phyloP scores from a whole-genome alignment of 2,797 vertebrate species.

The Takifugu rubripes region DNA sequence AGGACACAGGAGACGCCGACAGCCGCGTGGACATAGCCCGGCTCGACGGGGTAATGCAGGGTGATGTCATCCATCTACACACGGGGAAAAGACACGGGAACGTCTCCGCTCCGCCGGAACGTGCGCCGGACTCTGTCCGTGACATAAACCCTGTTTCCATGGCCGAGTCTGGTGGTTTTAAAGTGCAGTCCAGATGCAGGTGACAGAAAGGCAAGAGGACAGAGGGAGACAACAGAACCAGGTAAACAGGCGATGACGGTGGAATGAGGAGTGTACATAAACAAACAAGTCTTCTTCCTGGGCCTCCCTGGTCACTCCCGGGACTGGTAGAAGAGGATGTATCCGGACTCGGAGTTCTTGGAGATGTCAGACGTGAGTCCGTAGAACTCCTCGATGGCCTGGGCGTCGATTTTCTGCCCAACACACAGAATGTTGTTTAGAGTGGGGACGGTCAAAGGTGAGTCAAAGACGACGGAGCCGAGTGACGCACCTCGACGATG shows the following conservation, averaged over 20 bases:
- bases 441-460: constrained; percentile 3
- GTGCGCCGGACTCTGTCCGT: constrained; percentile 18
- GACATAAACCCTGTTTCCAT: no score
- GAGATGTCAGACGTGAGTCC: constrained; percentile 99
- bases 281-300: constrained; percentile 18
- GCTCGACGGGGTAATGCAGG: constrained; percentile 15
- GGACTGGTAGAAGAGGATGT: constrained; percentile 99
- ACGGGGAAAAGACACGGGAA: constrained; percentile 36
- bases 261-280: constrained; percentile 7
- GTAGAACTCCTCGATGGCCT: constrained; percentile 99
- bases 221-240: constrained; percentile 34
- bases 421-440: constrained; percentile 14
- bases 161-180: constrained; percentile 57
- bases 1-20: constrained; percentile 18
- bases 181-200: constrained; percentile 82
- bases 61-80: constrained; percentile 27
- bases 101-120: constrained; percentile 30
- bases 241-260: constrained; percentile 32
- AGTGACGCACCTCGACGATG: constrained; percentile 91
- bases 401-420: constrained; percentile 97
- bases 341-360: constrained; percentile 99
- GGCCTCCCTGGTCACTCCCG: constrained; percentile 82
- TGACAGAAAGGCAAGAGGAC: constrained; percentile 56
- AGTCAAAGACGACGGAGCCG: constrained; percentile 8
- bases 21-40: constrained; percentile 27